Evolutionary conservation across 2,113 vertebrate species (phyloP).

Genomic region (Atlantisia rogersi): DNA sequence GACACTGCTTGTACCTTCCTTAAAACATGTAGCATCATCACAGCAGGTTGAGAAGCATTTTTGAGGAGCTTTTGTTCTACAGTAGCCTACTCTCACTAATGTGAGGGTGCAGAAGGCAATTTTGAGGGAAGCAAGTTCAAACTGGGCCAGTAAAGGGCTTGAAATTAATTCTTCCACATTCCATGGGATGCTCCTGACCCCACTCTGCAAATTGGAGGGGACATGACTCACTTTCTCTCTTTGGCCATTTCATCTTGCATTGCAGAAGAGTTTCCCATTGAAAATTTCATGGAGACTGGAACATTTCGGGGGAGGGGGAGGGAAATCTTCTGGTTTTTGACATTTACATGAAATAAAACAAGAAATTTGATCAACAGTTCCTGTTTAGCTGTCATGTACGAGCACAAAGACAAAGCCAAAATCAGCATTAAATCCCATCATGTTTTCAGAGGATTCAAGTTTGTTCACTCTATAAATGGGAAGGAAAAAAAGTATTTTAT

Average conservation of each 20-base stretch:
- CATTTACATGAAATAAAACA: neutral
- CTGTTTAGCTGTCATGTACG: neutral
- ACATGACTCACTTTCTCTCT: conserved; percentile 3
- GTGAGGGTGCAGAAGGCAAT: neutral
- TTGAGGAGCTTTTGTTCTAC: neutral
- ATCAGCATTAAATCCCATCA: neutral
- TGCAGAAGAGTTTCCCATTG: conserved; percentile 1
- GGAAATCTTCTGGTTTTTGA: neutral
- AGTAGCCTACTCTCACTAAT: accelerated
- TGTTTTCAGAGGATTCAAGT: neutral
- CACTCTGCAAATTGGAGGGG: neutral
- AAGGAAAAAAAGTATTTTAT: neutral
- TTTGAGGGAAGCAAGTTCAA: neutral
- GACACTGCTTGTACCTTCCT: neutral
- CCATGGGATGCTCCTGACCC: neutral
- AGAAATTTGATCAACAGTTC: neutral
- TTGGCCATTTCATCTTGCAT: neutral
- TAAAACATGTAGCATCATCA: neutral
- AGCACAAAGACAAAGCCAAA: neutral
- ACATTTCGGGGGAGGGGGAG: neutral
- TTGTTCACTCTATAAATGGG: neutral
- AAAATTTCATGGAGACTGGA: neutral
- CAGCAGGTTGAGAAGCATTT: neutral
- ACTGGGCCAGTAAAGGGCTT: neutral
- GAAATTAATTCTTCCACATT: neutral